Evolutionary conservation across 2,888 invertebrate species (phyloP), one percentile per base, ranked within the genome.

Genomic region (Aquatica leii): DNA sequence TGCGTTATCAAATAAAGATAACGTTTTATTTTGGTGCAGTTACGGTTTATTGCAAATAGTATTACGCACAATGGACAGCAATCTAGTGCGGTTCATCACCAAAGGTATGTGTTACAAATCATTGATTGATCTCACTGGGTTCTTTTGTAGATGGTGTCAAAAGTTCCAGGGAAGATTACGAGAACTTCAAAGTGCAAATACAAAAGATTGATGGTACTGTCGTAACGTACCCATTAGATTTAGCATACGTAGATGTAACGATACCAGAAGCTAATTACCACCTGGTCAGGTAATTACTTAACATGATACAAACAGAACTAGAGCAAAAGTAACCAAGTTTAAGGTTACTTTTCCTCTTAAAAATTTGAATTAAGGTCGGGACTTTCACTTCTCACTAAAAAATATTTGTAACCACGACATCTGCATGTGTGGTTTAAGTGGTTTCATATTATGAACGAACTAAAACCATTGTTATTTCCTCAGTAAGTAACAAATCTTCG

Each of bases 171-270:
- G 56, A 74, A 60, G 71, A 77, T 65, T 73, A 74, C 58, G 76
- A 79, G 46, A 67, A 77, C 43, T 76, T 77, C 63, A 77, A 76
- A 64, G 66, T 70, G 20, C 75, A 76, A 67, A 74, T 81, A 54
- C 78, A 79, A 61, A 76, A 77, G 65, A 78, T 80, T 20, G 81
- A 81, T 69, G 81, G 80, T 1, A 75, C 78, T 1, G 73, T 79
- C 11, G 71, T 80, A 4, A 76, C 73, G 57, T 52, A 74, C 40
- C 74, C 77, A 2, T 63, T 68, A 40, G 76, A 78, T 69, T 65
- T 69, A n/a, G 71, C 76, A 0, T 77, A 74, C 66, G 64, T 80
- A 48, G 79, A 80, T 67, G 71, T 81, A 24, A 77, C 74, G 8
- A 73, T 79, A 66, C 77, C 80, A 35, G 80, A 81, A 71, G 80